phyloP scores from a whole-genome alignment of 2,888 invertebrate genomes.

The Clitarchus hookeri region DNA sequence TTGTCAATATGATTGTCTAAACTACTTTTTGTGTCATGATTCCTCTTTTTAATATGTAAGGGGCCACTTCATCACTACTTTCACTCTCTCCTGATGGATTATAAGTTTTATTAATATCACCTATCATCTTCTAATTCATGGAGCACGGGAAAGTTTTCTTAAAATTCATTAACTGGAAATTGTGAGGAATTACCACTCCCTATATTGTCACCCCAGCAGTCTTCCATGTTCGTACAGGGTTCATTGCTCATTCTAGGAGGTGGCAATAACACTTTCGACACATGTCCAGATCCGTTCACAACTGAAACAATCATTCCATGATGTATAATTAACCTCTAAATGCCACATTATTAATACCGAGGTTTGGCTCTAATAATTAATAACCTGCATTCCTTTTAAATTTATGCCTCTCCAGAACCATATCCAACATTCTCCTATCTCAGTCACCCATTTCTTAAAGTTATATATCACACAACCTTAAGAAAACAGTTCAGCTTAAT shows the following conservation, averaged over 20 bases:
- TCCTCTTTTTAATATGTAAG: slow-evolving; percentile 5
- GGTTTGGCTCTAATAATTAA: too few relatives aligned
- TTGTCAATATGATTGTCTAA: background rate
- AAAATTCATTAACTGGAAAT: background rate
- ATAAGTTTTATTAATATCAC: background rate
- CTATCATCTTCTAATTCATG: background rate
- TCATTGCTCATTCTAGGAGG: background rate
- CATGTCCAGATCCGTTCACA: background rate
- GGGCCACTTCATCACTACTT: background rate
- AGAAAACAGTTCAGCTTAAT: too few relatives aligned
- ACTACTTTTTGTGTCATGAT: background rate
- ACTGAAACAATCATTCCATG: background rate
- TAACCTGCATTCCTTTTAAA: too few relatives aligned
- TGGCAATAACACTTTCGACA: background rate
- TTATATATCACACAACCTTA: too few relatives aligned
- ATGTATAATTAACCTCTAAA: background rate
- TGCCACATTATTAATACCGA: background rate
- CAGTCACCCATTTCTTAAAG: too few relatives aligned
- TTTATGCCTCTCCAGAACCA: too few relatives aligned
- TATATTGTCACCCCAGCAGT: background rate
- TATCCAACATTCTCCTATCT: too few relatives aligned
- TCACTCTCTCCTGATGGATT: background rate
- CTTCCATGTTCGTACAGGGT: background rate
- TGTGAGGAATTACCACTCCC: background rate
- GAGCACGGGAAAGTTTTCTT: background rate